These are phyloP conservation scores for Drymodes brunneopygia DNA, from an alignment of 2,113 vertebrate genomes.

Conservation along the genomic window DNA sequence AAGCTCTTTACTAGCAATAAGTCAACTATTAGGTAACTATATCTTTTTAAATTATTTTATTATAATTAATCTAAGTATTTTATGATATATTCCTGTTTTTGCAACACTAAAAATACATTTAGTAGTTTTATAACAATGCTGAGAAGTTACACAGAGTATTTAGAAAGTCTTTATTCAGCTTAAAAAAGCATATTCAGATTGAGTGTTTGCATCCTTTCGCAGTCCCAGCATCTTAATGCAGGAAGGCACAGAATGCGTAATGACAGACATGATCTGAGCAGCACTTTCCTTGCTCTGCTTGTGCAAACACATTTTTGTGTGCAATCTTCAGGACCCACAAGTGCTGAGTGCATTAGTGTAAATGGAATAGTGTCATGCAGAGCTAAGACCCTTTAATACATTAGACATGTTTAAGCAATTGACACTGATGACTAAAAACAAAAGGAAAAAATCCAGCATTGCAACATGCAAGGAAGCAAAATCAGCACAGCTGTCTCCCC, in stretches of 20 bases:
- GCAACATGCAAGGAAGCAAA: slow-evolving; percentile 9
- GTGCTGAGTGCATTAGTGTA: background rate
- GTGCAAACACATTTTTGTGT: rapidly evolving
- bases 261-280: background rate
- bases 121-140: background rate
- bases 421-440: background rate
- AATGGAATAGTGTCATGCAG: background rate
- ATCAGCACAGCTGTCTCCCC: slow-evolving; percentile 17
- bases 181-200: background rate
- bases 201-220: background rate
- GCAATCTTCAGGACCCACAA: background rate
- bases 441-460: background rate
- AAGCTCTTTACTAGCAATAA: background rate
- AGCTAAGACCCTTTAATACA: background rate
- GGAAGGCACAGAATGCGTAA: background rate
- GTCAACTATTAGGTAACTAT: background rate
- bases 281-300: background rate
- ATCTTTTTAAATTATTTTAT: background rate
- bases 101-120: background rate
- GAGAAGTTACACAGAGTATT: background rate
- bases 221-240: background rate
- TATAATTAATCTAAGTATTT: background rate
- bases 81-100: background rate
- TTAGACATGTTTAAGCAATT: slow-evolving; percentile 15
- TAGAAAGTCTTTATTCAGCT: background rate